Evolutionary conservation across 2,113 vertebrate species (phyloP), one percentile per base, ranked within the genome.

Genomic region (Fregata magnificens): DNA sequence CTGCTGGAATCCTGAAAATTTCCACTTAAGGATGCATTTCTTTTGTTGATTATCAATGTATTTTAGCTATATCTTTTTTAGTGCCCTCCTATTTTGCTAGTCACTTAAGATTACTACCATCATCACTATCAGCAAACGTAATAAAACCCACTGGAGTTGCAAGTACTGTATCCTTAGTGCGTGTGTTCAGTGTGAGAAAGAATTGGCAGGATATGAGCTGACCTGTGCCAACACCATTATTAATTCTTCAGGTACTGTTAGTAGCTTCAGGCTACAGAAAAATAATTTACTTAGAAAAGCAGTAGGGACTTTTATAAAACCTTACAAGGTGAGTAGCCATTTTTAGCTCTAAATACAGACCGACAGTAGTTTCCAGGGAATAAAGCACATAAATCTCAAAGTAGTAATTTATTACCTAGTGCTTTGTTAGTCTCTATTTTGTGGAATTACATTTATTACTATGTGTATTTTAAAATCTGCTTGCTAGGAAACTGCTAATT

Each of bases 211-310:
- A 53, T 34, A 61, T 5, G 10, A 29, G 20, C 53, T 96, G 93
- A 92, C 93, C 53, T 87, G 38, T 80, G 82, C 32, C 84, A 97
- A 71, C 24, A 62, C 15, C 18, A 25, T 95, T 97, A 97, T 92
- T 96, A 96, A 95, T 97, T 97, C 86, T 92, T 94, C 77, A 93
- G 58, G 44, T 93, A 73, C 53, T 73, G 40, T 86, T 97, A 95
- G 89, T 61, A 92, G 88, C 95, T 97, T 52, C 77, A 65, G 91
- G 94, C 79, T 91, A 83, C 53, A 94, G 45, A 96, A 92, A 96
- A 97, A 94, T 95, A 96, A 96, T 97, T 97, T 83, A 80, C 66
- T 96, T 87, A 78, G 89, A 79, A 94, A 96, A 97, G 83, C 58
- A 92, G 47, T 50, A 52, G 52, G 25, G 62, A 62, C 9, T 74